These are phyloP conservation scores for Phania funesta DNA, from an alignment of 2,888 invertebrate species.

Conservation along the genomic window DNA sequence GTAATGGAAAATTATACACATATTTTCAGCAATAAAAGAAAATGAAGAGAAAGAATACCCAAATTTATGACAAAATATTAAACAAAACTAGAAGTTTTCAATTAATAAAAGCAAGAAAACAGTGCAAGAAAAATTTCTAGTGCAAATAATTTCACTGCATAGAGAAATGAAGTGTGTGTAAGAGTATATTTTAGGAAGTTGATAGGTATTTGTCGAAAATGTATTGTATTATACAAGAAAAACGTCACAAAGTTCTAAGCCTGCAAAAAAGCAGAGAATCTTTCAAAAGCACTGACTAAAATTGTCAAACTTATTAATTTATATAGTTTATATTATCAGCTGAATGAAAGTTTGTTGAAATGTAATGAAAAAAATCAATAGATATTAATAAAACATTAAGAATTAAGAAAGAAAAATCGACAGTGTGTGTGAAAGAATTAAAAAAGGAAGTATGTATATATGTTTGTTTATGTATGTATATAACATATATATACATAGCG, in stretches of 20 bases:
- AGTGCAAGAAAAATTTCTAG: background rate
- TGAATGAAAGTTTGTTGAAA: slow-evolving; percentile 15
- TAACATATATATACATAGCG: slow-evolving; percentile 11
- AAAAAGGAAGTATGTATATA: background rate
- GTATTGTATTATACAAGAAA: slow-evolving; percentile 39
- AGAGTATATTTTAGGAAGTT: slow-evolving; percentile 10
- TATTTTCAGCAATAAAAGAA: slow-evolving; percentile 48
- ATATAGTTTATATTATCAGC: slow-evolving; percentile 19
- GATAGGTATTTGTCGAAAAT: slow-evolving; percentile 2
- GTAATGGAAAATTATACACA: slow-evolving; percentile 65
- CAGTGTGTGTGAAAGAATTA: slow-evolving; percentile 13
- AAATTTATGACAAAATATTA: slow-evolving; percentile 11
- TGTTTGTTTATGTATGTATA: background rate
- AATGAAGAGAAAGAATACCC: slow-evolving; percentile 31
- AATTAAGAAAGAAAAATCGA: slow-evolving; percentile 6
- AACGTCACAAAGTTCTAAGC: slow-evolving; percentile 37
- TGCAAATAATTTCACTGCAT: slow-evolving; percentile 30
- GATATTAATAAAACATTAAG: slow-evolving; percentile 48
- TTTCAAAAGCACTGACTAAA: slow-evolving; percentile 4
- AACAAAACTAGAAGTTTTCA: background rate
- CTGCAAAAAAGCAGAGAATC: background rate
- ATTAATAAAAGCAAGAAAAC: slow-evolving; percentile 9
- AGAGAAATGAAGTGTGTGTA: slow-evolving; percentile 23
- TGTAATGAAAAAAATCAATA: slow-evolving; percentile 51
- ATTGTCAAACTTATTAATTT: slow-evolving; percentile 12